phyloP scores from a whole-genome alignment of 2,797 vertebrate species.

The Malurus leucopterus region DNA sequence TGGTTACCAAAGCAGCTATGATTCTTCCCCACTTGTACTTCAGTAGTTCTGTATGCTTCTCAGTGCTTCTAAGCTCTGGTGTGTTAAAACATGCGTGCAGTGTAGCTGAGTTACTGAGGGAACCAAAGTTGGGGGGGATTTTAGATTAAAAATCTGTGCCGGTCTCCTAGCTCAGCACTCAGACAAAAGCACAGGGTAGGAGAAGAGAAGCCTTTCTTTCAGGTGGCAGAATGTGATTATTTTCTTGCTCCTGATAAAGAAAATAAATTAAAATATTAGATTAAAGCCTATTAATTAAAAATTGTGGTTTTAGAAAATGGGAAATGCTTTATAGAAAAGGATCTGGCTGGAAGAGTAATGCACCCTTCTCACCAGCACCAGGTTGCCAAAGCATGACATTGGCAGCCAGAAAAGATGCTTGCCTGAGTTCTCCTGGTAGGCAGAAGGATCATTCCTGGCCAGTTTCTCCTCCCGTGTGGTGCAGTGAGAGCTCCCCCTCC shows the following conservation, averaged over 20 bases:
- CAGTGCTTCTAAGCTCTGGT: background rate
- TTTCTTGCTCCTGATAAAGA: background rate
- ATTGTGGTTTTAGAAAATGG: background rate
- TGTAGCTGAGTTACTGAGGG: background rate
- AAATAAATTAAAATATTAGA: background rate
- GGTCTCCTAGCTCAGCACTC: background rate
- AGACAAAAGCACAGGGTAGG: background rate
- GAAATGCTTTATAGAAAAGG: background rate
- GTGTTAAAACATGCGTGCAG: background rate
- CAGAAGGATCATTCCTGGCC: background rate
- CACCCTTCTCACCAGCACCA: background rate
- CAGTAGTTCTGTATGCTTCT: background rate
- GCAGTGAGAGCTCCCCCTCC: slow-evolving; percentile 29
- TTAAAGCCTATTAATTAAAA: background rate
- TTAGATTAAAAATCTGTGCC: background rate
- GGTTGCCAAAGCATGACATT: background rate
- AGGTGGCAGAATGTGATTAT: background rate
- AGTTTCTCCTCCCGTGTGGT: background rate
- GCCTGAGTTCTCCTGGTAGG: background rate
- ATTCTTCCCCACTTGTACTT: background rate
- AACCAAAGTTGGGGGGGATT: background rate
- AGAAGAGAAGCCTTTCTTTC: background rate
- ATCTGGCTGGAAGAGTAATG: background rate
- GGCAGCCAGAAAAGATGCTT: background rate
- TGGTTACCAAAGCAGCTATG: slow-evolving; percentile 48